Percentiles rank a stretch among this genome's conserved stretches.
phyloP scores from a whole-genome alignment of 2,888 invertebrate species.

The Seira sanloemensis region DNA sequence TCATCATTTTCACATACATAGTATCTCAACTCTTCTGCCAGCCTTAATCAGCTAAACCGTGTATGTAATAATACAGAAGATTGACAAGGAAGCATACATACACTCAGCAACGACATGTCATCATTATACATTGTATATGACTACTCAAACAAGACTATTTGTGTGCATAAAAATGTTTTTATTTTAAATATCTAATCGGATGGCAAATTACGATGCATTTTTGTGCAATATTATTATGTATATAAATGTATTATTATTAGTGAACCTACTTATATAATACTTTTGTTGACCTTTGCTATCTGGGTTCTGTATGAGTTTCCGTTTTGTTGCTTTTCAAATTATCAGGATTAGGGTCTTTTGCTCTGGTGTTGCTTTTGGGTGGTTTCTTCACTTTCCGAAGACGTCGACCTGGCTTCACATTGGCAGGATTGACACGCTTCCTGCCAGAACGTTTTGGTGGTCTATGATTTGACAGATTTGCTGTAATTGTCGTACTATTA shows the following conservation, averaged over 20 bases:
- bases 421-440: conserved; percentile 48
- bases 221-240: conserved; percentile 19
- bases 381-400: conserved; percentile 57
- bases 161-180: not conserved
- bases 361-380: conserved; percentile 24
- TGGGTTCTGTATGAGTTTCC: conserved; percentile 6
- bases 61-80: not conserved
- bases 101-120: too few species aligned
- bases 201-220: not conserved
- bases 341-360: too few species aligned
- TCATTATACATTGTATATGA: too few species aligned
- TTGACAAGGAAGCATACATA: conserved; percentile 21
- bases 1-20: not conserved
- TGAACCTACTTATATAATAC: not conserved
- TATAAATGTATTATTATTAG: not conserved
- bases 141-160: too few species aligned
- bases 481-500: not conserved
- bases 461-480: not conserved
- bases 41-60: too few species aligned
- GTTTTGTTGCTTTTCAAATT: conserved; percentile 22
- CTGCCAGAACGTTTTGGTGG: too few species aligned
- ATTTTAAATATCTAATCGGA: not conserved
- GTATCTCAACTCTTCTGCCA: too few species aligned
- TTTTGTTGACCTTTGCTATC: not conserved
- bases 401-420: conserved; percentile 47